These are phyloP conservation scores for Siphlonurus alternatus DNA, from an alignment of 2,888 invertebrate genomes.

Conservation along the genomic window DNA sequence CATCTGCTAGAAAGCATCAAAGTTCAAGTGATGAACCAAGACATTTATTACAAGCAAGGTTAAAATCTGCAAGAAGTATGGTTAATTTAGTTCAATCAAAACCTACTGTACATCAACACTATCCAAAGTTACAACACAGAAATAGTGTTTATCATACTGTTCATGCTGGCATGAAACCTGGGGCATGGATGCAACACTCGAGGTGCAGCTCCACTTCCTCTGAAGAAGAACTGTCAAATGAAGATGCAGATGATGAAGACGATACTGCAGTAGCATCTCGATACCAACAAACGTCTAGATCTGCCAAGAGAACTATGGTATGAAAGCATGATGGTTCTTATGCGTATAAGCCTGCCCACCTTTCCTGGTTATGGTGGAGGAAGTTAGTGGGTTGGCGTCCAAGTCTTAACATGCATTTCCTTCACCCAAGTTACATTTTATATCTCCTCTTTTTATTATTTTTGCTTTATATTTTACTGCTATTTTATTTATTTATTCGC, in stretches of 20 bases:
- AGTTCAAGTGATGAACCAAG: conserved; percentile 14
- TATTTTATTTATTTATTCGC: no score
- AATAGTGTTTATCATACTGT: conserved; percentile 24
- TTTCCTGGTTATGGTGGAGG: not conserved
- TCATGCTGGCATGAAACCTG: conserved; percentile 21
- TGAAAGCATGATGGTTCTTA: not conserved
- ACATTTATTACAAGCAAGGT: conserved; percentile 14
- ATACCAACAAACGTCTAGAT: not conserved
- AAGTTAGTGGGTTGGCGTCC: no score
- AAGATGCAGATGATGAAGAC: not conserved
- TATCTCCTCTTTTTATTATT: no score
- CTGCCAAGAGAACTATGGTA: not conserved
- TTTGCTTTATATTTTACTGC: no score
- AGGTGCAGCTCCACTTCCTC: not conserved
- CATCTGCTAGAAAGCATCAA: not conserved
- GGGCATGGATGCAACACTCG: conserved; percentile 5
- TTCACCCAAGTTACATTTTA: no score
- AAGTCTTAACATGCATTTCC: no score
- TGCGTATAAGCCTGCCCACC: not conserved
- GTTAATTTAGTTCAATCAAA: conserved; percentile 1
- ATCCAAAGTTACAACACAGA: not conserved
- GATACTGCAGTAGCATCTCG: not conserved
- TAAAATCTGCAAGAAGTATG: conserved; percentile 14
- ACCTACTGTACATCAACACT: not conserved
- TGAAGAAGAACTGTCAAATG: not conserved